Conservation (phyloP, 2,888 invertebrate genomes). For the Nemapogon koenigi region DNA sequence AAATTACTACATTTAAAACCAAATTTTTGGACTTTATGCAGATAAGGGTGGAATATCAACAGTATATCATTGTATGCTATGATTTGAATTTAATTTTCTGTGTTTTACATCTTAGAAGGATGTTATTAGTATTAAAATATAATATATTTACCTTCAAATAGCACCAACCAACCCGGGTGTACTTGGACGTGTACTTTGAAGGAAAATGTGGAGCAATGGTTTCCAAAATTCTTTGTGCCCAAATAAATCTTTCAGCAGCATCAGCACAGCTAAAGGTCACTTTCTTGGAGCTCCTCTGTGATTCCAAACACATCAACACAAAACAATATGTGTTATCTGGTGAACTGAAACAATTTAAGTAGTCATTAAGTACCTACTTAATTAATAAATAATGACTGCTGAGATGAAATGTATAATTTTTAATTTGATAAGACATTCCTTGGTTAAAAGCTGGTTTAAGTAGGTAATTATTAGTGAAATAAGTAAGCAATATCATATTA, state of each 20-base stretch:
- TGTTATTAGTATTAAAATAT: background rate
- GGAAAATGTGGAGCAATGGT: constrained; percentile 70
- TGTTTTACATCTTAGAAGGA: background rate
- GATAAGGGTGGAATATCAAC: too few relatives aligned
- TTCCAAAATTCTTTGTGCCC: constrained; percentile 83
- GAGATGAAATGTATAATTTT: too few relatives aligned
- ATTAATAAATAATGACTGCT: too few relatives aligned
- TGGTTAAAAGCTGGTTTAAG: too few relatives aligned
- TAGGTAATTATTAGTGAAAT: too few relatives aligned
- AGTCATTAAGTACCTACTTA: too few relatives aligned
- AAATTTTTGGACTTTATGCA: too few relatives aligned
- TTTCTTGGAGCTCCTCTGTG: constrained; percentile 36
- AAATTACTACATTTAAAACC: too few relatives aligned
- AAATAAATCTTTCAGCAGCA: constrained; percentile 62
- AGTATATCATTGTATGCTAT: too few relatives aligned
- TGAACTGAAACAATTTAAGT: constrained; percentile 26
- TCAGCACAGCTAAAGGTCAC: constrained; percentile 63
- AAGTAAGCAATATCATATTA: too few relatives aligned
- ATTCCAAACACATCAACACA: constrained; percentile 65
- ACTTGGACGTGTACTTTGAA: constrained; percentile 72
- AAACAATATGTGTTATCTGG: constrained; percentile 70
- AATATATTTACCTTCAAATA: constrained; percentile 68
- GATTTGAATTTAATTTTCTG: background rate
- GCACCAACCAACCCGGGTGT: constrained; percentile 81
- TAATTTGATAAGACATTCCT: too few relatives aligned